A percentile compares a stretch with the other conserved stretches of the same genome.
Evolutionary conservation across 2,888 invertebrate genomes (phyloP).

Genomic region (Onthophagus sagittarius): DNA sequence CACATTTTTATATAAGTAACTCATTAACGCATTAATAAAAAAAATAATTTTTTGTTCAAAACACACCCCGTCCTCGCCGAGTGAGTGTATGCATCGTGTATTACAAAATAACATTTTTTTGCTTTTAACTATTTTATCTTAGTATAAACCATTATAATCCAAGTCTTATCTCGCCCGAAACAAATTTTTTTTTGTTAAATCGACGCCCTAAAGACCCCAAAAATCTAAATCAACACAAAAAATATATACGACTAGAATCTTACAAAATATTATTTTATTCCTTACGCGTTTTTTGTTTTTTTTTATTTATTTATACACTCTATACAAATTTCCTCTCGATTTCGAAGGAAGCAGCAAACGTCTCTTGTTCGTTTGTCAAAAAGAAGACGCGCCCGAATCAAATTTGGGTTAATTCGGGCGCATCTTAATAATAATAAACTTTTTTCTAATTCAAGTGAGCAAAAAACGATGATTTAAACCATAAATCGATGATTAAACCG

Average conservation of each 20-base stretch:
- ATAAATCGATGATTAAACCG: no score
- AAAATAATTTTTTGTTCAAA: background rate
- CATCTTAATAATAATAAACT: no score
- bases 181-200: no score
- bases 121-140: background rate
- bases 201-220: background rate
- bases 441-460: no score
- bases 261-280: conserved; percentile 19
- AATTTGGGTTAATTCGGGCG: no score
- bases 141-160: background rate
- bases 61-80: background rate
- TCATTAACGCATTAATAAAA: background rate
- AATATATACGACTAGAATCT: background rate
- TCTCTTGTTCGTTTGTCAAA: background rate
- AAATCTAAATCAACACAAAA: conserved; percentile 27
- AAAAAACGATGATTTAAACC: background rate
- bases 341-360: background rate
- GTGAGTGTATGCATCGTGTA: background rate
- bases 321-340: background rate
- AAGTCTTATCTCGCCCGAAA: conserved; percentile 16
- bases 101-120: background rate
- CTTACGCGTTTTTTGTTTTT: background rate
- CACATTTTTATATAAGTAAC: background rate
- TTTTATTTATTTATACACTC: conserved; percentile 1
- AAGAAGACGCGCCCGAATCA: background rate